Evolutionary conservation across 1,140 invertebrate genomes (phyloP), one percentile per base, ranked within the genome.

Genomic region (Cydia strobilella): DNA sequence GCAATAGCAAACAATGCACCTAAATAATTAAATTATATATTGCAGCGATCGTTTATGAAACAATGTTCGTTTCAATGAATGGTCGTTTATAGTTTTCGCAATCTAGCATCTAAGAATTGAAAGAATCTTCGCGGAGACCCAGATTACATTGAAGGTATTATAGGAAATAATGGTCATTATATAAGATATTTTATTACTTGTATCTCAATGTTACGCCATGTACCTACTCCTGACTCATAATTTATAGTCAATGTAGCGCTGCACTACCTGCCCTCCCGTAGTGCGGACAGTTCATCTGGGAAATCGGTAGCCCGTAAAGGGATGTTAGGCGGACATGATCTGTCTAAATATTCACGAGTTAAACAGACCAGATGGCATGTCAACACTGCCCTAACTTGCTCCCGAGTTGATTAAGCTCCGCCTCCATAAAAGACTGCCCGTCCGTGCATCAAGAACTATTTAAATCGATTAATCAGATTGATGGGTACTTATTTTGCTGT

Each of bases 301-400:
- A 59, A 59, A 59, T 59, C 54, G 54, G 54, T 12, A 59, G 54
- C 54, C 5, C 18, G 9, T 23, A 59, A 23, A 59, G 54, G 54
- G 54, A 59, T 23, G 9, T 59, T 20, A 20, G 20, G 54, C 10
- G 54, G 54, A 20, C 9, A 4, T 20, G 54, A 59, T 59, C 54
- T 59, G 54, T 59, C 54, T 59, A 59, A 59, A 59, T 59, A 59
- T 59, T 59, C 20, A 59, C 18, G 20, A 23, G 54, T 59, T 10
- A n/a, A 23, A 59, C 20, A 59, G 54, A 59, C 54, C 6, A 18
- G 48, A 51, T 59, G 10, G 20, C 54, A 10, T 59, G 48, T 51
- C 48, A 18, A 9, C 48, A 51, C 4, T 51, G 45, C 15, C 39
- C 12, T 42, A 42, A 42, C 39, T 13, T 42, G 12, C 31, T 31